Percentiles rank a stretch among this genome's conserved stretches.
Evolutionary conservation across 2,113 vertebrate genomes (phyloP).

Genomic region (Asarcornis scutulata): DNA sequence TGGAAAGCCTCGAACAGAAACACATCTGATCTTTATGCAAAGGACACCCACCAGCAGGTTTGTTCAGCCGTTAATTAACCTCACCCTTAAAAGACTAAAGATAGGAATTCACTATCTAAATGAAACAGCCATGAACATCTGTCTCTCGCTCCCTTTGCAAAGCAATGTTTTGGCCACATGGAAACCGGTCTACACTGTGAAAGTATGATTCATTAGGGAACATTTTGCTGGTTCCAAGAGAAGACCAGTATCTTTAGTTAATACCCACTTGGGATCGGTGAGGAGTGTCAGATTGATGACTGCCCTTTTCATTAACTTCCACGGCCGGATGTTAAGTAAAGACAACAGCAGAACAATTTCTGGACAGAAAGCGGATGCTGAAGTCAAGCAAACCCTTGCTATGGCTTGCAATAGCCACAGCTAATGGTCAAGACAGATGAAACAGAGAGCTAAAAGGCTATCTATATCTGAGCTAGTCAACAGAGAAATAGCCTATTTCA

Average conservation of each 20-base stretch:
- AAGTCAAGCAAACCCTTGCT: neutral
- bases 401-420: neutral
- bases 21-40: neutral
- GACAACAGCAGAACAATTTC: neutral
- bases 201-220: fast-evolving
- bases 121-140: neutral
- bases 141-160: fast-evolving
- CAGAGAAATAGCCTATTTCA: neutral
- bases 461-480: neutral
- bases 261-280: neutral
- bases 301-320: neutral
- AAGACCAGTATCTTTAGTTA: neutral
- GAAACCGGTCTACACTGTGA: too few species aligned
- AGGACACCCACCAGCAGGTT: neutral
- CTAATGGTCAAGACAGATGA: neutral
- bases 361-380: neutral
- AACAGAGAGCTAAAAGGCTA: neutral
- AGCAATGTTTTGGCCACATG: fast-evolving
- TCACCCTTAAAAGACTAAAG: neutral
- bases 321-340: neutral
- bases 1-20: neutral
- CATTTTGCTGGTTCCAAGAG: neutral
- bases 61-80: neutral
- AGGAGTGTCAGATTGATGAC: fast-evolving
- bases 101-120: neutral